Percentiles rank a stretch among this genome's conserved stretches.
Conservation (phyloP, 1,140 invertebrate genomes). For the Drosophila persimilis region DNA sequence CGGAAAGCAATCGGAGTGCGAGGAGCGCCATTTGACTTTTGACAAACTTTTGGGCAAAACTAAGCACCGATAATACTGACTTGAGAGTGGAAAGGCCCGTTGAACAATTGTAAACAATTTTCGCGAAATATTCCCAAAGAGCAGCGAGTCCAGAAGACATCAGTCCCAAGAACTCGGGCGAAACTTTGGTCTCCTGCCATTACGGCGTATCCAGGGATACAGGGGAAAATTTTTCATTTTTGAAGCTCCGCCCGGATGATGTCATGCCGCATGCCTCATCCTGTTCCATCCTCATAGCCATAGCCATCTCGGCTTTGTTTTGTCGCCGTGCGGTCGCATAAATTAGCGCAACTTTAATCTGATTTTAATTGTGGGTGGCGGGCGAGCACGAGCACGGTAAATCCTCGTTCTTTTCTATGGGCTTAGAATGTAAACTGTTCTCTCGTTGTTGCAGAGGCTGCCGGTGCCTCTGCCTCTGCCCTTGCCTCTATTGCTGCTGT, state of each 20-base stretch:
- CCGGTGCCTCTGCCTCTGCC: too few relatives aligned
- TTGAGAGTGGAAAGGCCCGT: too few relatives aligned
- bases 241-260: conserved; percentile 26
- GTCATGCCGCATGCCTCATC: conserved; percentile 33
- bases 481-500: conserved; percentile 28
- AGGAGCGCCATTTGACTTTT: conserved; percentile 7
- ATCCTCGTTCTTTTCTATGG: conserved; percentile 52
- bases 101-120: background rate
- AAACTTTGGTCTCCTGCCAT: conserved; percentile 33
- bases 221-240: conserved; percentile 36
- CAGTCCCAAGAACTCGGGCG: conserved; percentile 2
- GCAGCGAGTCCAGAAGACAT: conserved; percentile 15
- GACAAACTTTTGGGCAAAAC: background rate
- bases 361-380: conserved; percentile 75
- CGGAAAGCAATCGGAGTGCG: background rate
- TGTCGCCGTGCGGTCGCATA: conserved; percentile 78
- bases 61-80: too few relatives aligned
- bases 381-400: conserved; percentile 6
- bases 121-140: background rate
- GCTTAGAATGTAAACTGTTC: conserved; percentile 56
- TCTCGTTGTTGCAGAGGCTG: conserved; percentile 6
- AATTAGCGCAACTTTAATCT: conserved; percentile 81
- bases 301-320: conserved; percentile 60
- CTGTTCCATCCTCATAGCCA: conserved; percentile 5
- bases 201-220: conserved; percentile 13